Evolutionary conservation across 2,113 vertebrate species (phyloP).

Genomic region (Mola mola): DNA sequence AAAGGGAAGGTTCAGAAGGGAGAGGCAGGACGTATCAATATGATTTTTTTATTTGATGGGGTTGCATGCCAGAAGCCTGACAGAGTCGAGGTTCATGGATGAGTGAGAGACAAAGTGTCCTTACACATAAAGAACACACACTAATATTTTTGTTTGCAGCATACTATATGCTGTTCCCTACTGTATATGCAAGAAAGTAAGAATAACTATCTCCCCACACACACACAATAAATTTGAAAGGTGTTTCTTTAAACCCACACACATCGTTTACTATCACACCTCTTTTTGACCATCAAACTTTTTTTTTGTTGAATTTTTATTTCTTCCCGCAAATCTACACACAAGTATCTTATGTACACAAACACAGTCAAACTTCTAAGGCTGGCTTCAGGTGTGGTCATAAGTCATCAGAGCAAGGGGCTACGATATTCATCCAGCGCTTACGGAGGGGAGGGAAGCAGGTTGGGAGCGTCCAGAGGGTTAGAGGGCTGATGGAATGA

Average conservation of each 20-base stretch:
- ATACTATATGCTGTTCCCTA: background rate
- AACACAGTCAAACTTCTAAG: constrained; percentile 4
- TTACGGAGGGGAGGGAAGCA: background rate
- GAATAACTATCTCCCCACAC: constrained; percentile 1
- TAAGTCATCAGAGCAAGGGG: constrained; percentile 76
- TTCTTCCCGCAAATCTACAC: background rate
- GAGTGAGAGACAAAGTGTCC: constrained; percentile 33
- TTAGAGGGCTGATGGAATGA: constrained; percentile 16
- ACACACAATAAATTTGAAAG: background rate
- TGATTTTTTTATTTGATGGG: constrained; percentile 80
- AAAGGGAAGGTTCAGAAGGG: constrained; percentile 55
- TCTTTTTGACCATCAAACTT: background rate
- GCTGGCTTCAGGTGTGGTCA: constrained; percentile 68
- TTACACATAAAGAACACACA: constrained; percentile 34
- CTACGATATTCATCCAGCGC: constrained; percentile 56
- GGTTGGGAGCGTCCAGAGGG: background rate
- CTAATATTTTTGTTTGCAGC: background rate
- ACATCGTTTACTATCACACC: background rate
- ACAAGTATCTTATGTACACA: constrained; percentile 19
- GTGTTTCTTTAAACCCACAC: background rate
- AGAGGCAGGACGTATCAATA: constrained; percentile 69
- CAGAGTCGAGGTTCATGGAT: constrained; percentile 61
- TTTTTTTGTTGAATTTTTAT: background rate
- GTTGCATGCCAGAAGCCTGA: constrained; percentile 69
- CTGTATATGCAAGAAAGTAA: background rate